These are phyloP conservation scores for Hololepta plana DNA, from an alignment of 2,888 invertebrate species.

Conservation along the genomic window DNA sequence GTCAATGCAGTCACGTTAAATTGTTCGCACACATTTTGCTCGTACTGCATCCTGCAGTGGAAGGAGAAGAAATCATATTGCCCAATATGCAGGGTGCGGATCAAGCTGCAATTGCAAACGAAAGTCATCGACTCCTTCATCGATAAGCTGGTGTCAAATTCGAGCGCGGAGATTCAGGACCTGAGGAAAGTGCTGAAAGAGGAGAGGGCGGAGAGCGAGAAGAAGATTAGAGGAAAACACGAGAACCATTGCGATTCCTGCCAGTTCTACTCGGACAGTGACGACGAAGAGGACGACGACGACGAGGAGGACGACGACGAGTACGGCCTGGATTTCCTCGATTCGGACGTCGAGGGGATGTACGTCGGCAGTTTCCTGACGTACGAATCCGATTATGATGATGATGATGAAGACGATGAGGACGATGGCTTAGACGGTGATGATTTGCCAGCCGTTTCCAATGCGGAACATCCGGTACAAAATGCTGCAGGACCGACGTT, in stretches of 20 bases:
- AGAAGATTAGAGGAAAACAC: neutral
- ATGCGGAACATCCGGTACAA: too few relatives aligned
- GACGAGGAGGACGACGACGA: slow-evolving; percentile 3
- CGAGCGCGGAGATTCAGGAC: too few relatives aligned
- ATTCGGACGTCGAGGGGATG: slow-evolving; percentile 2
- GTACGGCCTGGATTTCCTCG: slow-evolving; percentile 3
- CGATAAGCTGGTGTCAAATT: slow-evolving; percentile 44
- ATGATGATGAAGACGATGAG: slow-evolving; percentile 5
- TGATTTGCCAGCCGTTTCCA: too few relatives aligned
- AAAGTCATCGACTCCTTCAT: slow-evolving; percentile 56
- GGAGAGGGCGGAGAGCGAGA: too few relatives aligned
- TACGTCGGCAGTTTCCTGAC: too few relatives aligned
- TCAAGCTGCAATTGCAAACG: slow-evolving; percentile 36
- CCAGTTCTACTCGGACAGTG: slow-evolving; percentile 8
- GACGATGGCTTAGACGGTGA: slow-evolving; percentile 5
- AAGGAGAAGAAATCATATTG: slow-evolving; percentile 48
- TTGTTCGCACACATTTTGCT: slow-evolving; percentile 62
- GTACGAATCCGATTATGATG: too few relatives aligned
- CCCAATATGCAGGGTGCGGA: slow-evolving; percentile 43
- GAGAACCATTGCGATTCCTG: slow-evolving; percentile 2
- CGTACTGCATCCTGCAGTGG: slow-evolving; percentile 52
- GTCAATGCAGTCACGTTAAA: slow-evolving; percentile 47
- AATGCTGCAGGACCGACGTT: too few relatives aligned
- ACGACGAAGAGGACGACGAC: slow-evolving; percentile 7
- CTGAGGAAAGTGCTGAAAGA: too few relatives aligned